Conservation (phyloP, 2,888 invertebrate genomes). For the Leptinotarsa haldemani region DNA sequence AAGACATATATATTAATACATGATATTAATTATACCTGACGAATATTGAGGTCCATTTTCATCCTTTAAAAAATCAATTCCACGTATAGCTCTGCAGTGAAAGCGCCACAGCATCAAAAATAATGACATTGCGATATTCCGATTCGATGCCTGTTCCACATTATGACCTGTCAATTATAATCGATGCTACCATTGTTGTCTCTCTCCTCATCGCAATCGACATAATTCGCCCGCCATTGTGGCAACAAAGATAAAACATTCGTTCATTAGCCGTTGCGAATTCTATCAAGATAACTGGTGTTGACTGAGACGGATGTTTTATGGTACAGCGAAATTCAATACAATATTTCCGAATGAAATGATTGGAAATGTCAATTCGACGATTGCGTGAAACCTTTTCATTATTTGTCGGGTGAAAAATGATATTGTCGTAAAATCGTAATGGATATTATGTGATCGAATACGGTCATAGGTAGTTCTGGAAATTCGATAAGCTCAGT, state of each 20-base stretch:
- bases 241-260: conserved; percentile 22
- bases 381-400: conserved; percentile 19
- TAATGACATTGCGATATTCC: conserved; percentile 34
- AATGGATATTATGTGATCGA: conserved; percentile 15
- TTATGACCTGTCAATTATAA: conserved; percentile 36
- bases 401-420: conserved; percentile 24
- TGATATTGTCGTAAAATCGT: conserved; percentile 23
- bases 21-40: background rate
- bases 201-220: conserved; percentile 17
- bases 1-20: background rate
- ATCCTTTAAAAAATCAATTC: background rate
- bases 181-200: conserved; percentile 33
- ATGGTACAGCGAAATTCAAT: conserved; percentile 17
- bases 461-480: conserved; percentile 5
- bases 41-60: background rate
- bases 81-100: background rate
- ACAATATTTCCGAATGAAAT: conserved; percentile 17
- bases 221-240: conserved; percentile 17
- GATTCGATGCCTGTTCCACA: conserved; percentile 33
- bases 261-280: conserved; percentile 21
- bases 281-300: conserved; percentile 9
- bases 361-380: conserved; percentile 25
- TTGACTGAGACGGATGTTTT: conserved; percentile 19
- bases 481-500: background rate
- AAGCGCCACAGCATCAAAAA: conserved; percentile 24